Percentiles rank a stretch among this genome's conserved stretches.
Conservation (phyloP, 2,113 vertebrate genomes). For the Syngnathus floridae region DNA sequence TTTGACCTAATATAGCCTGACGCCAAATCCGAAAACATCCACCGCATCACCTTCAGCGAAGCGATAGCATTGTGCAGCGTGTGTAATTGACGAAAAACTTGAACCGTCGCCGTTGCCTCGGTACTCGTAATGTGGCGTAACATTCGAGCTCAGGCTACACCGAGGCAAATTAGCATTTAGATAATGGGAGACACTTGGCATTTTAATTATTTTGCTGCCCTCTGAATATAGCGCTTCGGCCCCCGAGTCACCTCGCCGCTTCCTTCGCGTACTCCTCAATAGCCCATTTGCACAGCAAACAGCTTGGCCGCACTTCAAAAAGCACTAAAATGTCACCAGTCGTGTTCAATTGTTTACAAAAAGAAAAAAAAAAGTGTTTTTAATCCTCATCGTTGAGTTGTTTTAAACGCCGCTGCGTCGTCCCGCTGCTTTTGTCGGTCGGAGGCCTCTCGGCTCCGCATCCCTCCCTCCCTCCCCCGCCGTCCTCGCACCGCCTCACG, state of each 20-base stretch:
- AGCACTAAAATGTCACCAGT: constrained; percentile 46
- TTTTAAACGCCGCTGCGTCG: neutral
- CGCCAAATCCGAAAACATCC: constrained; percentile 20
- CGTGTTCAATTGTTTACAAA: neutral
- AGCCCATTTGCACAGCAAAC: constrained; percentile 56
- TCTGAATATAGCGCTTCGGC: constrained; percentile 52
- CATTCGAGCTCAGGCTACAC: constrained; percentile 53
- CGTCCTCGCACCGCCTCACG: constrained; percentile 38
- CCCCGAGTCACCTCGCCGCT: constrained; percentile 46
- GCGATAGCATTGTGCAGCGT: constrained; percentile 13
- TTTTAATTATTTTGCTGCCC: constrained; percentile 67
- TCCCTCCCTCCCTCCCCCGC: neutral
- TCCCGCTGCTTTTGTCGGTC: constrained; percentile 24
- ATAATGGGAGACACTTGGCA: constrained; percentile 66
- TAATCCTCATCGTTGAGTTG: neutral
- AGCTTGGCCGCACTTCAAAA: constrained; percentile 45
- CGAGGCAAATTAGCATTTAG: constrained; percentile 64
- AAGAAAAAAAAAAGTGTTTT: neutral
- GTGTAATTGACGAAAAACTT: constrained; percentile 38
- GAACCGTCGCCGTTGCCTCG: constrained; percentile 12
- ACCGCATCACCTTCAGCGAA: constrained; percentile 22
- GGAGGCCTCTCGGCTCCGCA: constrained; percentile 20
- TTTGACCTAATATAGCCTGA: neutral
- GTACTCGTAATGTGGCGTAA: constrained; percentile 46
- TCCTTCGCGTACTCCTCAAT: constrained; percentile 50